Base-by-base conservation (phyloP, 35 echinoderm and acorn worm species). In the Acanthaster planci region DNA sequence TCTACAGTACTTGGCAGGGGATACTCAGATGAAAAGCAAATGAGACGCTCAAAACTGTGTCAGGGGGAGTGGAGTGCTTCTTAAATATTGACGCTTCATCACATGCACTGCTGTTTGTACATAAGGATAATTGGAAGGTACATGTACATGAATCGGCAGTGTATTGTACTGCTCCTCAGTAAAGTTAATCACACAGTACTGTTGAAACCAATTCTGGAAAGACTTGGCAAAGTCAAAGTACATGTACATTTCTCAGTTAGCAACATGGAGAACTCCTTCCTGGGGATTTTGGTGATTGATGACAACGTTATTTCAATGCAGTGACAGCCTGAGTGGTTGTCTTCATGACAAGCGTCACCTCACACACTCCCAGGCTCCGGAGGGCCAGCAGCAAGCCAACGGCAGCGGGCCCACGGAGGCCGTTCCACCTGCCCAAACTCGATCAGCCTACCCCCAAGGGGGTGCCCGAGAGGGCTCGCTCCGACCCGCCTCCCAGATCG, bases 391-490 rank as follows among this genome's bases (percentile, higher is more conserved):
- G 64, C 64, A 47, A 12, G 42, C 42, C 42, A 4, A 47, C 42
- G 12, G n/a, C n/a, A n/a, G 34, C 64, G 30, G 64, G 64, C 8
- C 26, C 64, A 72, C 26, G 26, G 26, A 72, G 30, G 64, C 64
- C 64, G 14, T 72, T 26, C 64, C 64, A 72, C 64, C 64, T 72
- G 64, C 64, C 64, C 7, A 72, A 72, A 26, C 64, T 72, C 2
- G 64, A 72, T 31, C 64, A 72, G 26, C 23, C 30, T 34, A 14
- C 64, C 23, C 64, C 64, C 15, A 72, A 34, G 64, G 64, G 22
- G 18, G 29, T 21, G 34, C 64, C 64, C 3, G 64, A 72, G 64
- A 72, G 64, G 64, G 64, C 30, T 2, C 23, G 64, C 23, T 34
- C 64, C 30, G 64, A 72, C 64, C 64, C 64, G 21, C 30, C 64